Evolutionary conservation across 2,797 vertebrate genomes (phyloP).

Genomic region (Enteromius anoplus): DNA sequence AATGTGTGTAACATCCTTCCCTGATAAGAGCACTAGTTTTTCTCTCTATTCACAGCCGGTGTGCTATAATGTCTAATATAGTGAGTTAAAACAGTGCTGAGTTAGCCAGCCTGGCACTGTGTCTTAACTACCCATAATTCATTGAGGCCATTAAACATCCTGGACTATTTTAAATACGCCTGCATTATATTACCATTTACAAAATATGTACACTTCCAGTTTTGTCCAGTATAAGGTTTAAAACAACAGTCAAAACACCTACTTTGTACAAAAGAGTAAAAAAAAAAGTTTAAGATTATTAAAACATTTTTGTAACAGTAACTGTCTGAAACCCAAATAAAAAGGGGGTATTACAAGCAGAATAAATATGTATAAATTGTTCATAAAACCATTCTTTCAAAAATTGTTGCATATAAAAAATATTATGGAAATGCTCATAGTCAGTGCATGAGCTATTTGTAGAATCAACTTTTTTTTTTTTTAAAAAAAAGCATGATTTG

Average conservation of each 20-base stretch:
- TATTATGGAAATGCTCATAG: background rate
- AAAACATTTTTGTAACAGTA: conserved; percentile 38
- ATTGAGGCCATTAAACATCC: conserved; percentile 37
- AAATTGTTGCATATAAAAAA: background rate
- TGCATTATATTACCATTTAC: conserved; percentile 62
- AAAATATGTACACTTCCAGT: conserved; percentile 62
- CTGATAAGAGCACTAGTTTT: conserved; percentile 43
- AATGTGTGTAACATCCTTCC: conserved; percentile 32
- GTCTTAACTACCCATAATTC: conserved; percentile 41
- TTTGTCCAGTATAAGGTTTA: conserved; percentile 52
- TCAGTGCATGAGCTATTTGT: background rate
- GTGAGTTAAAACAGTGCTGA: conserved; percentile 38
- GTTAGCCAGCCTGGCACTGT: conserved; percentile 42
- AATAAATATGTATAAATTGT: conserved; percentile 8
- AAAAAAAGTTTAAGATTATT: conserved; percentile 4
- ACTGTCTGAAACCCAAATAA: conserved; percentile 38
- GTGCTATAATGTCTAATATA: conserved; percentile 43
- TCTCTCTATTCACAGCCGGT: conserved; percentile 47
- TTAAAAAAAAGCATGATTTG: background rate
- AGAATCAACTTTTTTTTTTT: background rate
- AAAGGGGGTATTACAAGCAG: background rate
- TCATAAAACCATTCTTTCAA: background rate
- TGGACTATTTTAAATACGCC: conserved; percentile 57
- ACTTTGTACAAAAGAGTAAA: conserved; percentile 51
- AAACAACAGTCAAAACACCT: conserved; percentile 37